Conservation (phyloP, 2,113 vertebrate species). For the Shinisaurus crocodilurus region DNA sequence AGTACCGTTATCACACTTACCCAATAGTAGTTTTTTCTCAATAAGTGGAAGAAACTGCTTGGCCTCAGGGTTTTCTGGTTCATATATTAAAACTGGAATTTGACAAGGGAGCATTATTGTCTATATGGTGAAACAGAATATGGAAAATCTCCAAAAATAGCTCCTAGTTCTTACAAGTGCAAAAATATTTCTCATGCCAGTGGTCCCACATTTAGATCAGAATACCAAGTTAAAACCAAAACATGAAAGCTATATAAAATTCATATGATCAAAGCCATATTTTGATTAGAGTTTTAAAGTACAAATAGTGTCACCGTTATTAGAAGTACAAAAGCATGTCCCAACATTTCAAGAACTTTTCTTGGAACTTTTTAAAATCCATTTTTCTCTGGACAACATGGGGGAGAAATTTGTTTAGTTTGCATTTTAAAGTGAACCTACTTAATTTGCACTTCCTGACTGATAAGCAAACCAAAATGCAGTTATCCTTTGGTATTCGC, state of each 20-base stretch:
- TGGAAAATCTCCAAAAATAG: not conserved
- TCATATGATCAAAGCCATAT: not conserved
- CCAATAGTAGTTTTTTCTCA: slow-evolving; percentile 78
- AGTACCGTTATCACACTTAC: slow-evolving; percentile 68
- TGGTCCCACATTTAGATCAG: not conserved
- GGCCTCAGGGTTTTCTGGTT: slow-evolving; percentile 84
- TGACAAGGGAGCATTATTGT: slow-evolving; percentile 43
- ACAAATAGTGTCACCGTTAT: not conserved
- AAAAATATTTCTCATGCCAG: not conserved
- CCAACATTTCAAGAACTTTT: not conserved
- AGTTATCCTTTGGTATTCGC: not conserved
- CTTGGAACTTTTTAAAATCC: not conserved
- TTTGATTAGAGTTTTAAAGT: not conserved
- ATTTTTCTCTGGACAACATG: not conserved
- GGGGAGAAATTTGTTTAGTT: not conserved
- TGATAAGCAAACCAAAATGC: not conserved
- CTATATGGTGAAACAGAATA: slow-evolving; percentile 41
- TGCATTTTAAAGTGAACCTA: not conserved
- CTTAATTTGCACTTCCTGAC: not conserved
- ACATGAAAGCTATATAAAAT: not conserved
- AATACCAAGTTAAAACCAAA: not conserved
- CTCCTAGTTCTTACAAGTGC: slow-evolving; percentile 19
- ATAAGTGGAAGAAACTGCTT: slow-evolving; percentile 83
- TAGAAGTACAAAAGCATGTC: not conserved
- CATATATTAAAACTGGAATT: slow-evolving; percentile 83